Base-by-base conservation (phyloP, 2,888 invertebrate species). In the Schizotus pectinicornis region DNA sequence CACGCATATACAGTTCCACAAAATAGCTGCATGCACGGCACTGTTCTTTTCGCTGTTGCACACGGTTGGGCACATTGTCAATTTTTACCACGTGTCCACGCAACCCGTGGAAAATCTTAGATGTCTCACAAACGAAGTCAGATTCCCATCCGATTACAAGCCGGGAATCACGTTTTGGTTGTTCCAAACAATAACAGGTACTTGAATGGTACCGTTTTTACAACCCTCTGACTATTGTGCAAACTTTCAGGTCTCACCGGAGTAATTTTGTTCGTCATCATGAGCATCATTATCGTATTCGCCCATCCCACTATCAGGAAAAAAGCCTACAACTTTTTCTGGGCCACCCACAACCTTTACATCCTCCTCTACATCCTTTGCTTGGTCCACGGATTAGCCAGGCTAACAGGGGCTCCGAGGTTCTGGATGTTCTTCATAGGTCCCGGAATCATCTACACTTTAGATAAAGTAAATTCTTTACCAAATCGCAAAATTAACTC, bases 61-160 rank as follows among this genome's bases (percentile, higher is more conserved):
- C 75, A 93, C 95, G 0, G 89, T 95, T 1, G 97, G 97, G 0
- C 98, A 98, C 73, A 91, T 97, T 76, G 94, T 98, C 32, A 98
- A 98, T 80, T 98, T 98, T 80, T 98, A 98, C 78, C 97, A 98
- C 74, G 93, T 98, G 0, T 95, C 95, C 3, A 97, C 96, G 0
- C 98, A 98, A 74, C 95, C 96, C 0, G 85, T 95, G 1, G 95
- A 95, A 72, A 94, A 98, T 79, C 81, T 98, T 1, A 86, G 91
- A 32, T 98, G 97, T 74, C 83, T 98, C 5, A 97, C 97, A 1
- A 91, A 92, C 65, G 97, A 98, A 79, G 90, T 98, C 6, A 91
- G 94, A 69, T 97, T 98, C 74, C 90, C 94, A 0, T 95, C 95
- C 0, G 97, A 97, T 79, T 94, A 94, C 72, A 89, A 93, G 71